These are phyloP conservation scores for Petrocephalus zakoni DNA, from an alignment of 2,113 vertebrate species.

Conservation along the genomic window DNA sequence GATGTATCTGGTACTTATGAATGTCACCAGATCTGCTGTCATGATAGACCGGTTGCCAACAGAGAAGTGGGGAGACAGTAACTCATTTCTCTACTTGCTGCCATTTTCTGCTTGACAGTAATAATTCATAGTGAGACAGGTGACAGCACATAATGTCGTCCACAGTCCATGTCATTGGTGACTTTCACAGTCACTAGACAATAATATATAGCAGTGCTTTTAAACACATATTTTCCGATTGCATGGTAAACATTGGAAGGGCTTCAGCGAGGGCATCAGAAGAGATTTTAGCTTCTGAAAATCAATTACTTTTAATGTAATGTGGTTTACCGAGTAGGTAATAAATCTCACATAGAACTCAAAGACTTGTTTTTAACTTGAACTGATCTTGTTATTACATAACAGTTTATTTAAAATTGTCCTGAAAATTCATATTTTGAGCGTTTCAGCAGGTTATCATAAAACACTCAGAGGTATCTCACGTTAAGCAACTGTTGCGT, in stretches of 20 bases:
- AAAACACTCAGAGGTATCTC: neutral
- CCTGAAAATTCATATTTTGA: neutral
- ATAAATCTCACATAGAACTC: neutral
- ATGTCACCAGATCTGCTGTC: neutral
- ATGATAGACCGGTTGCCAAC: neutral
- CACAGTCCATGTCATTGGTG: neutral
- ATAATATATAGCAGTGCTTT: neutral
- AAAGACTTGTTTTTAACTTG: constrained; percentile 7
- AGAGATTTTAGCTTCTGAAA: neutral
- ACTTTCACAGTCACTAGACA: neutral
- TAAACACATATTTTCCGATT: constrained; percentile 14
- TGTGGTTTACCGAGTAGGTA: neutral
- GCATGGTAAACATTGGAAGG: neutral
- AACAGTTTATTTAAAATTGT: neutral
- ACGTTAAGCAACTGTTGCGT: neutral
- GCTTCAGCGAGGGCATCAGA: neutral
- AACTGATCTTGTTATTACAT: neutral
- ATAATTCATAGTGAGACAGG: neutral
- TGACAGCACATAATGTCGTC: neutral
- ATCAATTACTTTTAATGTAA: constrained; percentile 17
- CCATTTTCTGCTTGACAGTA: too few relatives aligned
- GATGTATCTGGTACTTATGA: neutral
- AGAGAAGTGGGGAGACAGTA: neutral
- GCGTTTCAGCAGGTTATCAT: constrained; percentile 7
- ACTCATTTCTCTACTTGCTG: neutral